Percentiles rank a stretch among this genome's conserved stretches.
phyloP scores from a whole-genome alignment of 2,797 vertebrate species.

The Sebastes oblongus region DNA sequence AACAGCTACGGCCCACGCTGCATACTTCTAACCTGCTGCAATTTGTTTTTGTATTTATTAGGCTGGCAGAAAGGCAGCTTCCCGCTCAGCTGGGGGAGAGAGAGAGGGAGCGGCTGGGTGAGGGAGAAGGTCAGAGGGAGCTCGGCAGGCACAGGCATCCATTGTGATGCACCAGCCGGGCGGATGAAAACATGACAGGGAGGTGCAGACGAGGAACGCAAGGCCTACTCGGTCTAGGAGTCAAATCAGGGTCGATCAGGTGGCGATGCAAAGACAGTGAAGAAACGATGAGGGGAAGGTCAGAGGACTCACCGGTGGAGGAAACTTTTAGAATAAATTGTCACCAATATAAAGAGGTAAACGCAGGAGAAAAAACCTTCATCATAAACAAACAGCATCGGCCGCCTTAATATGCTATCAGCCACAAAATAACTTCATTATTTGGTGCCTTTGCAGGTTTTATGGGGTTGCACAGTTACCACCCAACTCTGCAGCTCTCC shows the following conservation, averaged over 20 bases:
- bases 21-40: slow-evolving; percentile 83
- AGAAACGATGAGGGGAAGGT: slow-evolving; percentile 44
- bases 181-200: slow-evolving; percentile 61
- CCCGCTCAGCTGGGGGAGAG: slow-evolving; percentile 37
- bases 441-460: neutral
- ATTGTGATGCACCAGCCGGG: slow-evolving; percentile 69
- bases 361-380: neutral
- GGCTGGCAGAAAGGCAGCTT: slow-evolving; percentile 61
- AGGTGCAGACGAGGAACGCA: slow-evolving; percentile 24
- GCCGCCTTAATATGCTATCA: neutral
- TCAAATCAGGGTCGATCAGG: slow-evolving; percentile 51
- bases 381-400: neutral
- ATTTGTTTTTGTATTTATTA: slow-evolving; percentile 84
- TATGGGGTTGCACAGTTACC: neutral
- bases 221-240: slow-evolving; percentile 28
- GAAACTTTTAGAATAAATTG: slow-evolving; percentile 45
- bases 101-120: slow-evolving; percentile 15
- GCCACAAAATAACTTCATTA: neutral
- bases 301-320: slow-evolving; percentile 12
- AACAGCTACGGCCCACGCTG: slow-evolving; percentile 79
- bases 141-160: slow-evolving; percentile 60
- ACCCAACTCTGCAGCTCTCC: neutral
- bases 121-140: slow-evolving; percentile 76
- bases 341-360: neutral
- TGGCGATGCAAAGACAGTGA: slow-evolving; percentile 25